A percentile compares a stretch with the other conserved stretches of the same genome.
These are phyloP conservation scores for Scaptomyza reducta DNA, from an alignment of 2,888 invertebrate genomes.

Conservation along the genomic window DNA sequence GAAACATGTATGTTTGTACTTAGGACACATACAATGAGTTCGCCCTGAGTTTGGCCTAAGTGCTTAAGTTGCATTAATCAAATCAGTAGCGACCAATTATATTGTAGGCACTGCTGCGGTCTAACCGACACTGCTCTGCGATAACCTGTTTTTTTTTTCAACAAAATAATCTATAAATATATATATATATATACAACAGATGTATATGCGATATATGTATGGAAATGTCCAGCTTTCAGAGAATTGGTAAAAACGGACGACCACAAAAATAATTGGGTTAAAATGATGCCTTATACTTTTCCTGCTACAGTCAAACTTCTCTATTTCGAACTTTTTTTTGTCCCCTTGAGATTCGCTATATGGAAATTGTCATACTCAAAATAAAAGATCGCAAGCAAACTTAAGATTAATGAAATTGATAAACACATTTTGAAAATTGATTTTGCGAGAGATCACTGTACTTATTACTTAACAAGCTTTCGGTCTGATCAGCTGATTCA, in stretches of 20 bases:
- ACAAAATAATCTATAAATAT: conserved; percentile 15
- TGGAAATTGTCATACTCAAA: too few species aligned
- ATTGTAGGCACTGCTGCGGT: conserved; percentile 1
- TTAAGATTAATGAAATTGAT: background rate
- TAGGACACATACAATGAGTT: conserved; percentile 2
- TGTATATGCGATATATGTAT: conserved; percentile 1
- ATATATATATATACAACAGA: background rate
- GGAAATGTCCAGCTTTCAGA: conserved; percentile 16
- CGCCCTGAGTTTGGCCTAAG: conserved; percentile 9
- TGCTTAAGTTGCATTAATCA: conserved; percentile 31
- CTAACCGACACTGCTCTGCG: conserved; percentile 18
- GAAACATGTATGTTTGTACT: background rate
- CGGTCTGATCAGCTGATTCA: conserved; percentile 3
- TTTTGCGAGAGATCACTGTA: background rate
- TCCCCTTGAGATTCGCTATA: too few species aligned
- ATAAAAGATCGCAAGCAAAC: too few species aligned
- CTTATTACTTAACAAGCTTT: background rate
- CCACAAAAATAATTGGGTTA: background rate
- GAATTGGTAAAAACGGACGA: conserved; percentile 4
- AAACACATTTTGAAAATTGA: background rate
- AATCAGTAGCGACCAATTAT: conserved; percentile 32
- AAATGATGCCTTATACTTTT: conserved; percentile 15
- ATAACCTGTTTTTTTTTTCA: conserved; percentile 41
- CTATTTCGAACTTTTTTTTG: too few species aligned
- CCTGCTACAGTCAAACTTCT: too few species aligned